Percentiles rank a stretch among this genome's conserved stretches.
Conservation (phyloP, 2,797 vertebrate genomes). For the Tapirus indicus region DNA sequence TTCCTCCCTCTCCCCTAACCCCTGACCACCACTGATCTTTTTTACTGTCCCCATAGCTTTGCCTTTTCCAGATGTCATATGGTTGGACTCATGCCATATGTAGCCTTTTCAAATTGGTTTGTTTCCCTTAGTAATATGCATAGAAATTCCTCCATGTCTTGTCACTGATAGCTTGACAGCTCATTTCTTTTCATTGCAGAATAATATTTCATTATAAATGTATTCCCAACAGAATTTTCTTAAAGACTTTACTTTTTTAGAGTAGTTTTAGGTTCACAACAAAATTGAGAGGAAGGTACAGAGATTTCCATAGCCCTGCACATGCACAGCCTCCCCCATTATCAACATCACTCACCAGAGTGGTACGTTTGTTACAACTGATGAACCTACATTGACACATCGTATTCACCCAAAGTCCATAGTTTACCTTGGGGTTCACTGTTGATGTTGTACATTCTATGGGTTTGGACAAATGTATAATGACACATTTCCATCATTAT, state of each 20-base stretch:
- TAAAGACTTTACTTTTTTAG: too few species aligned
- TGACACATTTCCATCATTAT: neutral
- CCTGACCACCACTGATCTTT: neutral
- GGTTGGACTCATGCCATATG: neutral
- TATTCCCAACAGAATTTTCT: neutral
- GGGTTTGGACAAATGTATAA: too few species aligned
- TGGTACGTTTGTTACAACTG: too few species aligned
- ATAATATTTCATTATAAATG: neutral
- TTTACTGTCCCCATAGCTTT: neutral
- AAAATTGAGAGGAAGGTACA: too few species aligned
- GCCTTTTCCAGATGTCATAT: neutral
- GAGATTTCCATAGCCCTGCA: too few species aligned
- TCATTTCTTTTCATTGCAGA: neutral
- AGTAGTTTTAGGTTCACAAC: too few species aligned
- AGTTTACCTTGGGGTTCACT: too few species aligned
- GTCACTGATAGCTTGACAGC: neutral
- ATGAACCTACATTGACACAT: too few species aligned
- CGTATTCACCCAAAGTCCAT: too few species aligned
- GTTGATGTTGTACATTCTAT: too few species aligned
- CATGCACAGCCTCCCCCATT: too few species aligned
- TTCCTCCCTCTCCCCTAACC: neutral
- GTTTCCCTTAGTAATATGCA: neutral
- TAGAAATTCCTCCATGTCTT: neutral
- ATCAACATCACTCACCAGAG: too few species aligned
- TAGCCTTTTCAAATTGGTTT: neutral